These are phyloP conservation scores for Neodiprion virginianus DNA, from an alignment of 1,140 invertebrate genomes.

Conservation along the genomic window DNA sequence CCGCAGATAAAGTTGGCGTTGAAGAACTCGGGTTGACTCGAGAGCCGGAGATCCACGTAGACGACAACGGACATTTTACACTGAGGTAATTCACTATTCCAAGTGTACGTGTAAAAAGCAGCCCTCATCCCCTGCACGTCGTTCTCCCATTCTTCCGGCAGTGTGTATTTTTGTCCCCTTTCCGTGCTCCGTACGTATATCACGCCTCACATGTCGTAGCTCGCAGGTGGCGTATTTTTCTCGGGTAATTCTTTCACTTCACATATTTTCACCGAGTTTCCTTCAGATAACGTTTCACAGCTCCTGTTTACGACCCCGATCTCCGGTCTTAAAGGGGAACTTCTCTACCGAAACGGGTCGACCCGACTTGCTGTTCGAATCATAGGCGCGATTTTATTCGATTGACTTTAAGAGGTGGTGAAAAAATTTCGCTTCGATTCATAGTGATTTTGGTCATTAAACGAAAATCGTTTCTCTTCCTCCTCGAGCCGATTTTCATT, in stretches of 20 bases:
- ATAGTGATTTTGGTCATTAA: no score
- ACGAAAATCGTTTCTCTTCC: no score
- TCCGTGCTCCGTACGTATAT: no score
- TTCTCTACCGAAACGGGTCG: neutral
- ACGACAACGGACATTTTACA: constrained; percentile 3
- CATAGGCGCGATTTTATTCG: no score
- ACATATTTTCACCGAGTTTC: neutral
- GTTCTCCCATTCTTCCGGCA: neutral
- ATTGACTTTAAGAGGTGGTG: no score
- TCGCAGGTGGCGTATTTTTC: neutral
- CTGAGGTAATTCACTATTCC: neutral
- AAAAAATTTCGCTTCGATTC: no score
- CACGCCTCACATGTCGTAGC: no score
- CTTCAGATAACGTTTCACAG: neutral
- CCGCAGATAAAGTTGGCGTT: neutral
- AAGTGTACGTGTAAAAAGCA: neutral
- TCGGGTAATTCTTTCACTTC: neutral
- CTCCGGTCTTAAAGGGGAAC: neutral
- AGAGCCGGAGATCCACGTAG: neutral
- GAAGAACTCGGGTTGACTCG: neutral
- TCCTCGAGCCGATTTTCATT: no score
- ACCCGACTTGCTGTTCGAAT: no score
- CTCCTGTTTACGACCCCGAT: neutral
- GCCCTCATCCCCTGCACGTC: neutral
- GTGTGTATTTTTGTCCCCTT: neutral